These are phyloP conservation scores for Caenorhabditis macrosperma DNA, from an alignment of 2,888 invertebrate genomes.

Conservation along the genomic window DNA sequence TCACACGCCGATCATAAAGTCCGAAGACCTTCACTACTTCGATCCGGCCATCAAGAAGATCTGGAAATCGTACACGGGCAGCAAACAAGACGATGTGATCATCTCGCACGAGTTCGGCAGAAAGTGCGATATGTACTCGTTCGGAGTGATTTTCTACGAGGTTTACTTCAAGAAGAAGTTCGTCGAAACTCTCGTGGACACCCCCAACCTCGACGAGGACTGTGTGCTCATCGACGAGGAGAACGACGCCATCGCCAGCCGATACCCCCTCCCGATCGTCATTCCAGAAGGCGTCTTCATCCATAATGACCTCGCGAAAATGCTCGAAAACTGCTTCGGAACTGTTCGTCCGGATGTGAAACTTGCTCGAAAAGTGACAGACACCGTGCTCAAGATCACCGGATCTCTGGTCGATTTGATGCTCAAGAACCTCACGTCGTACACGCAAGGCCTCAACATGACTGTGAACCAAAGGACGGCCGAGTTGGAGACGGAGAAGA, in stretches of 20 bases:
- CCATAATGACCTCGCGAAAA: slow-evolving; percentile 31
- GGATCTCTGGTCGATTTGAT: slow-evolving; percentile 78
- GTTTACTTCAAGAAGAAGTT: slow-evolving; percentile 66
- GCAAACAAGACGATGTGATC: background rate
- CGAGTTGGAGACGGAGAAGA: slow-evolving; percentile 72
- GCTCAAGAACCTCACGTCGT: slow-evolving; percentile 75
- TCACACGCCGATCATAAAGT: slow-evolving; percentile 73
- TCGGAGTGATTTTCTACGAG: slow-evolving; percentile 77
- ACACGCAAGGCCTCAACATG: slow-evolving; percentile 73
- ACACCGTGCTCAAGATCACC: slow-evolving; percentile 78
- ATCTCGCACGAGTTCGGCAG: slow-evolving; percentile 25
- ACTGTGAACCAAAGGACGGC: slow-evolving; percentile 71
- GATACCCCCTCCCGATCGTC: slow-evolving; percentile 57
- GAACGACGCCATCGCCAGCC: slow-evolving; percentile 69
- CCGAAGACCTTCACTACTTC: slow-evolving; percentile 77
- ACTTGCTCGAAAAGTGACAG: slow-evolving; percentile 76
- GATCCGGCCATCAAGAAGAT: slow-evolving; percentile 74
- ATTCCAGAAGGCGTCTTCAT: slow-evolving; percentile 50
- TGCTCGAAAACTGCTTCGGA: slow-evolving; percentile 56
- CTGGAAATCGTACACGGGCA: slow-evolving; percentile 57
- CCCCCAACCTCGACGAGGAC: slow-evolving; percentile 70
- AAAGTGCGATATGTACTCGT: slow-evolving; percentile 74
- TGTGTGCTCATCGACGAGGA: slow-evolving; percentile 69
- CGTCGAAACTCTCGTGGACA: slow-evolving; percentile 36
- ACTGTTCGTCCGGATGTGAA: slow-evolving; percentile 68